Conservation (phyloP, 2,797 vertebrate species). For the Poecile montanus region DNA sequence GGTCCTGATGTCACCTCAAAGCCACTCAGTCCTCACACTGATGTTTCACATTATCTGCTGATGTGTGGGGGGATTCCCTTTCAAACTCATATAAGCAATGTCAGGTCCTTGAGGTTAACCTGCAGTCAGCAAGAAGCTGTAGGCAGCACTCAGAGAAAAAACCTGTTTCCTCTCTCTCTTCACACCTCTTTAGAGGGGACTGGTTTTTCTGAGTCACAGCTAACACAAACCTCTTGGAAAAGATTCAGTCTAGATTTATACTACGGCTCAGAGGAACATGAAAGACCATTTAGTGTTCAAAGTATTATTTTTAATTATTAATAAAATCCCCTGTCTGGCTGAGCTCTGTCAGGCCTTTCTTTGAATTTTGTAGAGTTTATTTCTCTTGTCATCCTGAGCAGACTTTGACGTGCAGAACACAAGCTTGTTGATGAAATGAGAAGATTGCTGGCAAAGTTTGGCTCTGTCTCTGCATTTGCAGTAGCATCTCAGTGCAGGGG, state of each 20-base stretch:
- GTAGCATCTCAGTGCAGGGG: background rate
- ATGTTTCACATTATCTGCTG: background rate
- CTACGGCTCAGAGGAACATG: background rate
- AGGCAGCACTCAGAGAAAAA: background rate
- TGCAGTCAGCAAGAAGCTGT: background rate
- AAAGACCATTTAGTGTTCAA: constrained; percentile 9
- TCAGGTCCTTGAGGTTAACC: background rate
- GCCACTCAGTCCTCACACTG: rapidly evolving
- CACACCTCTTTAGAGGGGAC: background rate
- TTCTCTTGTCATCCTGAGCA: background rate
- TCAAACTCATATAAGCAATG: rapidly evolving
- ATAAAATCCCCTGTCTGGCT: background rate
- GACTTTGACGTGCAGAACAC: background rate
- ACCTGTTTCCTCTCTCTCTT: background rate
- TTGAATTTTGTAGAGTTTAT: background rate
- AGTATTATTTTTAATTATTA: constrained; percentile 2
- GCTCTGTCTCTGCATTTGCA: background rate
- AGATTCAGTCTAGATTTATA: background rate
- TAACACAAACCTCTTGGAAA: background rate
- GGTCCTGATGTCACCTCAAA: background rate
- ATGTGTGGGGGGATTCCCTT: background rate
- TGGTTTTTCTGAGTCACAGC: constrained; percentile 4
- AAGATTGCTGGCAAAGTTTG: background rate
- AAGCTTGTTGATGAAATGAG: background rate
- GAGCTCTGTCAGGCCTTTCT: background rate